Conservation (phyloP, 2,113 vertebrate species). For the Scomber scombrus region DNA sequence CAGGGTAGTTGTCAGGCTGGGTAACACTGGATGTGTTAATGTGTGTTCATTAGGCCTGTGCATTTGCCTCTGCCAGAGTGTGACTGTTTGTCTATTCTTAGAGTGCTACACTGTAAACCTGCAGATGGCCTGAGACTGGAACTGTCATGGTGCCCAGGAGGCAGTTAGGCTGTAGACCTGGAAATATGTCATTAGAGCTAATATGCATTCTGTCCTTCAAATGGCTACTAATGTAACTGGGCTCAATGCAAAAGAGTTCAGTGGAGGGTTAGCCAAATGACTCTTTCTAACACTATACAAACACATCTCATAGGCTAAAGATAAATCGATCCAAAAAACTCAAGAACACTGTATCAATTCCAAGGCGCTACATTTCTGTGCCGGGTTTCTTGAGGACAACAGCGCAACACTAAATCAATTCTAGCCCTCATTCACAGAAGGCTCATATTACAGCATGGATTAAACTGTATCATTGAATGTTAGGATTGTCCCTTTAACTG, state of each 20-base stretch:
- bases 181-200: conserved; percentile 47
- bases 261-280: conserved; percentile 18
- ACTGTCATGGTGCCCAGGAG: conserved; percentile 36
- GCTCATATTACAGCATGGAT: conserved; percentile 44
- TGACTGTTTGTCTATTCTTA: conserved; percentile 50
- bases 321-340: conserved; percentile 37
- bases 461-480: conserved; percentile 19
- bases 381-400: conserved; percentile 50
- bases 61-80: conserved; percentile 16
- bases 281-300: conserved; percentile 20
- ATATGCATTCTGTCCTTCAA: conserved; percentile 47
- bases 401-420: conserved; percentile 6
- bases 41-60: conserved; percentile 13
- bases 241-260: background rate
- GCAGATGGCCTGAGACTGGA: conserved; percentile 69
- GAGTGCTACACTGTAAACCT: conserved; percentile 25
- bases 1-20: conserved; percentile 2
- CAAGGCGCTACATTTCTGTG: background rate
- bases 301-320: conserved; percentile 9
- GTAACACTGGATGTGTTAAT: conserved; percentile 11
- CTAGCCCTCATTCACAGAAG: conserved; percentile 6
- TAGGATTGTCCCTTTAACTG: conserved; percentile 23
- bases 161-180: conserved; percentile 42
- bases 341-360: conserved; percentile 29
- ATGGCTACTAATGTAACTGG: conserved; percentile 9